Evolutionary conservation across 2,888 invertebrate species (phyloP).

Genomic region (Drosophila neoperkinsi): DNA sequence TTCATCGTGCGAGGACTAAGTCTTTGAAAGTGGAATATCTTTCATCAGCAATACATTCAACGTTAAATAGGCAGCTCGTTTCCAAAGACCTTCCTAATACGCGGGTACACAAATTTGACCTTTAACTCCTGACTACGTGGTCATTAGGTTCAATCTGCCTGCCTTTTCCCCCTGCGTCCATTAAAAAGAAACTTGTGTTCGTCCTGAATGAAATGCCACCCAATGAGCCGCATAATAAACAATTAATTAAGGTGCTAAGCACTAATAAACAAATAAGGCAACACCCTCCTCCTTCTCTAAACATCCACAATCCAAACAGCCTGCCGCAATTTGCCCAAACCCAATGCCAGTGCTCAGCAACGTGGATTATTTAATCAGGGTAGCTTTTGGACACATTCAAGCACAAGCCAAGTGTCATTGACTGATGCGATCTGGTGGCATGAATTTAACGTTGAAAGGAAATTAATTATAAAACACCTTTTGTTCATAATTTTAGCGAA

Average conservation of each 20-base stretch:
- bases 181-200: slow-evolving; percentile 10
- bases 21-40: no score
- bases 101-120: slow-evolving; percentile 28
- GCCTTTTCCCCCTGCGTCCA: neutral
- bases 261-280: slow-evolving; percentile 49
- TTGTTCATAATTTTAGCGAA: slow-evolving; percentile 59
- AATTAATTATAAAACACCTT: slow-evolving; percentile 70
- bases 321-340: neutral
- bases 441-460: slow-evolving; percentile 27
- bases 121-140: slow-evolving; percentile 29
- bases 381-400: slow-evolving; percentile 2
- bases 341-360: slow-evolving; percentile 4
- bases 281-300: neutral
- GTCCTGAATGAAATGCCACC: slow-evolving; percentile 23
- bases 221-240: slow-evolving; percentile 66
- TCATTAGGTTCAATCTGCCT: slow-evolving; percentile 36
- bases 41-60: neutral
- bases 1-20: neutral
- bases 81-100: slow-evolving; percentile 6
- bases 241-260: slow-evolving; percentile 66
- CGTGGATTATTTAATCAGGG: slow-evolving; percentile 18
- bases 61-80: slow-evolving; percentile 2
- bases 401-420: slow-evolving; percentile 47
- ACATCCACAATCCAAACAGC: neutral
- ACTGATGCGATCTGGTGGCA: slow-evolving; percentile 21